Evolutionary conservation across 2,113 vertebrate genomes (phyloP), one percentile per base, ranked within the genome.

Genomic region (Orientallactaga bullata): DNA sequence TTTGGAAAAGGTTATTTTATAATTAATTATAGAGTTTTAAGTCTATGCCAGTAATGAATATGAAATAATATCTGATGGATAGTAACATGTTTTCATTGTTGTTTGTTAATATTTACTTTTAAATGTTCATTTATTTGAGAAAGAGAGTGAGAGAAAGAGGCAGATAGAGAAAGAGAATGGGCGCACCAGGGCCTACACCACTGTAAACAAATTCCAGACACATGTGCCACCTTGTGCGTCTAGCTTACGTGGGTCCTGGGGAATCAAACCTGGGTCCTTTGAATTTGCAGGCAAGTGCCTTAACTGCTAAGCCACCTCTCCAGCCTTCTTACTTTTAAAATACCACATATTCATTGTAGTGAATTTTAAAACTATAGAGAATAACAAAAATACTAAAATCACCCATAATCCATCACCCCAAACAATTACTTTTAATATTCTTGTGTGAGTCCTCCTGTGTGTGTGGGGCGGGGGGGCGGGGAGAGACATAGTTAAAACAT

Each of bases 291-390:
- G 42, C 42, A 47, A 47, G 42, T 8, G 8, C 42, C 42, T 47
- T 47, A 47, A 47, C 42, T 47, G 42, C 42, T 47, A 47, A 47
- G 42, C 42, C 42, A 47, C 42, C 42, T 47, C 42, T 47, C 42
- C 42, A 47, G 42, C 42, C 42, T 3, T 77, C 2, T 92, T 91
- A 88, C 51, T 90, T 92, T 37, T 18, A 24, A 71, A 90, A 18
- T 69, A 72, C 24, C 51, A 83, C 1, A 20, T 42, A 35, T 66
- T 30, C 32, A 39, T 66, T 63, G 12, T 20, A 80, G 65, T 82
- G 65, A 73, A 88, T 93, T 93, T 89, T 87, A 55, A 91, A 93
- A 88, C 80, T 55, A 42, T 83, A 60, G 10, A 63, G 28, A 85
- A 95, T 88, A 73, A 85, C 28, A 60, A 47, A 8, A 73, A 82